These are phyloP conservation scores for Carapus acus DNA, from an alignment of 2,797 vertebrate genomes.

Conservation along the genomic window DNA sequence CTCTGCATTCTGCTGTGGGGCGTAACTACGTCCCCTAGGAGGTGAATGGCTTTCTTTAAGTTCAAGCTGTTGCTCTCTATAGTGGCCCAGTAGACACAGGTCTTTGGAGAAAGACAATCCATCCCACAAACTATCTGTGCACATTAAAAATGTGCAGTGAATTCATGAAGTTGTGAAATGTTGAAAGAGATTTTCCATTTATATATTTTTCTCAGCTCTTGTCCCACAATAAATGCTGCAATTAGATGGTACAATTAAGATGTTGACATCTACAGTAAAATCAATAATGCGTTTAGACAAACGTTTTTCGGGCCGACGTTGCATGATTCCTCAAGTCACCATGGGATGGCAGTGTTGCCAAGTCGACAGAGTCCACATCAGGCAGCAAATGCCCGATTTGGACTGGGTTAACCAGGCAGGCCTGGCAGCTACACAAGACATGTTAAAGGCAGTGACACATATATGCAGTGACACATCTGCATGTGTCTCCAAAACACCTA, in stretches of 20 bases:
- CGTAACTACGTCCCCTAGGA: conserved; percentile 32
- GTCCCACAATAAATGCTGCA: too few species aligned
- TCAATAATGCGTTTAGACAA: conserved; percentile 32
- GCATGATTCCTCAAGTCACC: conserved; percentile 39
- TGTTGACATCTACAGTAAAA: conserved; percentile 7
- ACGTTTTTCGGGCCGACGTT: conserved; percentile 2
- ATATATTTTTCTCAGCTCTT: too few species aligned
- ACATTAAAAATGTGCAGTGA: too few species aligned
- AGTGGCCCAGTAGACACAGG: too few species aligned
- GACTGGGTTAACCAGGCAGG: conserved; percentile 35
- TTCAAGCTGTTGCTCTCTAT: too few species aligned
- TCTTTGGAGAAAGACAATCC: too few species aligned
- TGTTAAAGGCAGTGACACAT: conserved; percentile 14
- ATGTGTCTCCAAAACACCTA: neutral
- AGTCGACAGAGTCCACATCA: conserved; percentile 62
- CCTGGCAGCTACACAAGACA: conserved; percentile 29
- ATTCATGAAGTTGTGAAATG: too few species aligned
- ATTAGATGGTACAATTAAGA: neutral
- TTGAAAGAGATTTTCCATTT: too few species aligned
- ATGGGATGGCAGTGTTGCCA: conserved; percentile 78
- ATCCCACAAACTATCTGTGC: too few species aligned
- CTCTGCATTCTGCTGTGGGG: conserved; percentile 43
- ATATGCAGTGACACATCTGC: neutral
- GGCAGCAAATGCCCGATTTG: conserved; percentile 13
- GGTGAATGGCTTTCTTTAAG: too few species aligned